Conservation (phyloP, 2,888 invertebrate species). For the Campoletis raptor region DNA sequence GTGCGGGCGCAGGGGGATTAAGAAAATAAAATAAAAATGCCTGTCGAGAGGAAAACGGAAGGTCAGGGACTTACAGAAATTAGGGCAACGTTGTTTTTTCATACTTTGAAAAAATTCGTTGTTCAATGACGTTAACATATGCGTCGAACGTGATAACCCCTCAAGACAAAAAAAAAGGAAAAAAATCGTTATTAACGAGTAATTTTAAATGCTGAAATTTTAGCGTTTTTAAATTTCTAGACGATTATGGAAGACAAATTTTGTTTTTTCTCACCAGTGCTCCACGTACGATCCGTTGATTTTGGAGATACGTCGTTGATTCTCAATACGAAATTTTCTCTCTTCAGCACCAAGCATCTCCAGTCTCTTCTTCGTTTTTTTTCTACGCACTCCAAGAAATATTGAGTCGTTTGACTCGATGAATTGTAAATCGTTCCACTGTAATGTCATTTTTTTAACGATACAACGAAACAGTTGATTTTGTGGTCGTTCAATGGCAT, state of each 20-base stretch:
- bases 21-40: background rate
- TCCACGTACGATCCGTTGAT: constrained; percentile 68
- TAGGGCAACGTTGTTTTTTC: background rate
- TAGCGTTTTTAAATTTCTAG: background rate
- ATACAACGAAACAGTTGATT: background rate
- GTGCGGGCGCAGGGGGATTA: background rate
- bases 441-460: constrained; percentile 38
- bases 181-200: background rate
- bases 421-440: background rate
- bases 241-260: background rate
- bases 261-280: constrained; percentile 50
- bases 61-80: constrained; percentile 6
- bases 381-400: background rate
- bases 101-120: background rate
- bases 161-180: background rate
- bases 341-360: constrained; percentile 70
- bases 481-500: constrained; percentile 12
- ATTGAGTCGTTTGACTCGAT: constrained; percentile 11
- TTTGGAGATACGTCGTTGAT: constrained; percentile 69
- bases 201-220: background rate
- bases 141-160: background rate
- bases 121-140: background rate
- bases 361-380: constrained; percentile 58
- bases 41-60: background rate
- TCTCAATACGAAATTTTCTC: constrained; percentile 70